Evolutionary conservation across 2,797 vertebrate species (phyloP).

Genomic region (Prunella strophiata): DNA sequence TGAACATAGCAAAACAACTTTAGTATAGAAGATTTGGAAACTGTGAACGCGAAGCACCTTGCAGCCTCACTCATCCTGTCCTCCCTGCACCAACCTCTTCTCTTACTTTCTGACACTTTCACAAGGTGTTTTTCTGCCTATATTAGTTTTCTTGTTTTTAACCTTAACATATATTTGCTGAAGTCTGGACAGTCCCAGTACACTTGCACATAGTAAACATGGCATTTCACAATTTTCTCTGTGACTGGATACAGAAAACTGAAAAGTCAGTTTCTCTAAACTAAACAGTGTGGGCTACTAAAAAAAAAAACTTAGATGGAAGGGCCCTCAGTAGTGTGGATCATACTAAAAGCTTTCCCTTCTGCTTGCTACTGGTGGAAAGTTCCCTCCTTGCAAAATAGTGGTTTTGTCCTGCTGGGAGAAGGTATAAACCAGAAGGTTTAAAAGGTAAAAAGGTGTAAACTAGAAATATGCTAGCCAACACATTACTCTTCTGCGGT

Average conservation of each 20-base stretch:
- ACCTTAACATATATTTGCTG: constrained; percentile 33
- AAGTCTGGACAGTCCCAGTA: constrained; percentile 16
- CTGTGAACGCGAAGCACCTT: background rate
- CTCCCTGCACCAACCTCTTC: background rate
- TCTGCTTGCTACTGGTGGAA: background rate
- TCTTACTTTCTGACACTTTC: background rate
- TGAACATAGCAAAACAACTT: background rate
- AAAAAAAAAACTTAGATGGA: background rate
- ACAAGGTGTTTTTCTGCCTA: background rate
- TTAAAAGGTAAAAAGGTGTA: background rate
- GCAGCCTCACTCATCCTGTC: background rate
- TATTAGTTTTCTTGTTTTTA: constrained; percentile 26
- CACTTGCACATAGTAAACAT: constrained; percentile 5
- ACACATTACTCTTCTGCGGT: background rate
- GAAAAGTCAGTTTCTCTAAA: constrained; percentile 27
- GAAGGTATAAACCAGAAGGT: background rate
- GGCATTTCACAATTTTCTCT: constrained; percentile 11
- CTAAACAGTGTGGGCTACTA: background rate
- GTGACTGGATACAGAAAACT: constrained; percentile 8
- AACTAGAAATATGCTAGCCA: constrained; percentile 15
- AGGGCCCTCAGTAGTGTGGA: background rate
- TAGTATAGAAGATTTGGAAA: background rate
- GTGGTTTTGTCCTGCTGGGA: background rate
- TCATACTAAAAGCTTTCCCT: background rate
- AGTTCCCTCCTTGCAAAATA: background rate